Evolutionary conservation across 2,113 vertebrate genomes (phyloP).

Genomic region (Ranitomeya variabilis): DNA sequence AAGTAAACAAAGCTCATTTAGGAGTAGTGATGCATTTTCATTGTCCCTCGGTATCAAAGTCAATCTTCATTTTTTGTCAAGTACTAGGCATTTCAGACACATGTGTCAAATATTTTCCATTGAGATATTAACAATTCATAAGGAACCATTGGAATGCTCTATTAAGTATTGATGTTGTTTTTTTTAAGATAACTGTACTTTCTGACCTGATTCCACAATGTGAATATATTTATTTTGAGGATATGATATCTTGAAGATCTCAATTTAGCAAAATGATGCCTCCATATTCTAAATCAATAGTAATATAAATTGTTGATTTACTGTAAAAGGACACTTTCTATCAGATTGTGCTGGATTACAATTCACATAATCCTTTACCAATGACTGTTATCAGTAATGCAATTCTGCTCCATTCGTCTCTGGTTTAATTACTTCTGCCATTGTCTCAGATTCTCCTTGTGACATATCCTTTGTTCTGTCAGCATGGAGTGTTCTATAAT

Average conservation of each 20-base stretch:
- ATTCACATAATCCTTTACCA: conserved; percentile 20
- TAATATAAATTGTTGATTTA: neutral
- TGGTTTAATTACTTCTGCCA: conserved; percentile 41
- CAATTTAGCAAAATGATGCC: neutral
- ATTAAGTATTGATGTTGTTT: conserved; percentile 15
- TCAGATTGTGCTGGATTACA: neutral
- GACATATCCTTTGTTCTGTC: conserved; percentile 34
- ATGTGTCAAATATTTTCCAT: neutral
- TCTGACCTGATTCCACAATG: neutral
- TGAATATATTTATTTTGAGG: neutral
- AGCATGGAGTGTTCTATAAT: conserved; percentile 18
- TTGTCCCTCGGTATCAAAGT: neutral
- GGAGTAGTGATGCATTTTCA: neutral
- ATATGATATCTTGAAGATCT: neutral
- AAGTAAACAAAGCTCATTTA: neutral
- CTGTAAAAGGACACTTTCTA: neutral
- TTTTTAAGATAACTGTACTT: neutral
- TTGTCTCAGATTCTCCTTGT: conserved; percentile 31
- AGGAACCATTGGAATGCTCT: neutral
- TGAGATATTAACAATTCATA: conserved; percentile 13
- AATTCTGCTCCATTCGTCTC: conserved; percentile 10
- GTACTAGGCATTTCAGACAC: neutral
- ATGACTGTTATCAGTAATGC: conserved; percentile 24
- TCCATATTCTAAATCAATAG: neutral
- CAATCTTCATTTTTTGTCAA: neutral